Conservation (phyloP, 2,113 vertebrate genomes). For the Trichomycterus rosablanca region DNA sequence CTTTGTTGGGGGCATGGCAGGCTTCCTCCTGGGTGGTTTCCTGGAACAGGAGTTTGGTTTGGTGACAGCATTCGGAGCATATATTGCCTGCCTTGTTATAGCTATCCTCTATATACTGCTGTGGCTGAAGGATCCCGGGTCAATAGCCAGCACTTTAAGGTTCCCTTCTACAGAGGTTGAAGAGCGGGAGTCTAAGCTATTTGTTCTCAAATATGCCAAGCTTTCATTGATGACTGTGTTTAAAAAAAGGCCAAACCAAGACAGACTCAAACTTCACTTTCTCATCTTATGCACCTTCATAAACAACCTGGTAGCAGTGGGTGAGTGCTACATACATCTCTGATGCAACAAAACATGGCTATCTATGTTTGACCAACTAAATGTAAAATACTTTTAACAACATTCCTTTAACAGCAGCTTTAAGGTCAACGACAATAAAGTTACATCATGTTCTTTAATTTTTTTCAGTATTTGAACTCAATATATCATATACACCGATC, state of each 20-base stretch:
- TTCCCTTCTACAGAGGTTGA: background rate
- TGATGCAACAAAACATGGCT: background rate
- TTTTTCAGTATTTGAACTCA: background rate
- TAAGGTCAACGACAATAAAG: background rate
- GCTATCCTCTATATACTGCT: constrained; percentile 47
- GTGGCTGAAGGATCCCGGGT: constrained; percentile 46
- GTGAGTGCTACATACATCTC: constrained; percentile 45
- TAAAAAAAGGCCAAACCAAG: constrained; percentile 44
- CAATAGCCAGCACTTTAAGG: background rate
- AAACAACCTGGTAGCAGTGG: constrained; percentile 49
- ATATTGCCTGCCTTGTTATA: constrained; percentile 43
- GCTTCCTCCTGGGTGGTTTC: constrained; percentile 52
- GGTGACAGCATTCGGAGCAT: constrained; percentile 36
- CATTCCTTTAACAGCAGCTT: background rate
- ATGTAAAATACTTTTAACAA: background rate
- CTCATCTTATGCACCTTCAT: constrained; percentile 54
- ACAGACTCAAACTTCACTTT: constrained; percentile 51
- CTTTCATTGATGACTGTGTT: constrained; percentile 45
- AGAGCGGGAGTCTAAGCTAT: background rate
- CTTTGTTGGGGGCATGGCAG: constrained; percentile 55
- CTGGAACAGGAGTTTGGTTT: constrained; percentile 46
- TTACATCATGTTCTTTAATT: background rate
- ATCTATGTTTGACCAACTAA: background rate
- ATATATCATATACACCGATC: no score
- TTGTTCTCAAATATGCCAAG: constrained; percentile 41